These are phyloP conservation scores for Noctua fimbriata DNA, from an alignment of 2,888 invertebrate genomes.

Conservation along the genomic window DNA sequence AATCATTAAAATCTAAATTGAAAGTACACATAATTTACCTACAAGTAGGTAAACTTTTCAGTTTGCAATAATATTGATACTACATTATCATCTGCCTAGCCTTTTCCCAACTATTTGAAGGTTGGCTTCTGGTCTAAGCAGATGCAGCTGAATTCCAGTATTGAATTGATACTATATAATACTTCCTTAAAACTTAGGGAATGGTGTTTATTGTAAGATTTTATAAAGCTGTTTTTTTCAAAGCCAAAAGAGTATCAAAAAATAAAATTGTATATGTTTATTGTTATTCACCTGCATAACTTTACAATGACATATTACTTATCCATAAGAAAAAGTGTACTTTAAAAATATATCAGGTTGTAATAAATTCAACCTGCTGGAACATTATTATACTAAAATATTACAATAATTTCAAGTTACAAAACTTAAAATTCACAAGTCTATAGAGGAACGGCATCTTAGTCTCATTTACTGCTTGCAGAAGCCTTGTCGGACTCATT, in stretches of 20 bases:
- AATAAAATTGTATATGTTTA: not conserved
- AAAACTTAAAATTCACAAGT: constrained; percentile 6
- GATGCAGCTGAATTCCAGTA: not conserved
- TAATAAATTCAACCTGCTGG: constrained; percentile 14
- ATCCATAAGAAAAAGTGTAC: not conserved
- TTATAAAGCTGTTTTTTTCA: not conserved
- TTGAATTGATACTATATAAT: not conserved
- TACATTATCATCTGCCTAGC: not conserved
- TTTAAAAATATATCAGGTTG: constrained; percentile 30
- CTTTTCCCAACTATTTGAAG: not conserved
- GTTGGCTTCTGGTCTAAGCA: not conserved
- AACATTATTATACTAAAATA: constrained; percentile 24
- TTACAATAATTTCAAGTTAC: not conserved
- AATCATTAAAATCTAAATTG: not conserved
- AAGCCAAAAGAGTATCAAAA: not conserved
- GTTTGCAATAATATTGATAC: not conserved
- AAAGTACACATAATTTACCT: not conserved
- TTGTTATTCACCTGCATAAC: not conserved
- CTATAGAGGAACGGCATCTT: not conserved
- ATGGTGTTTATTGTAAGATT: constrained; percentile 1
- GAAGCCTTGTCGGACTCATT: constrained; percentile 83
- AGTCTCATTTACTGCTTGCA: constrained; percentile 65
- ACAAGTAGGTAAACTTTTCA: not conserved
- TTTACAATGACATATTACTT: not conserved
- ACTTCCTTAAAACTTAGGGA: not conserved